phyloP scores from a whole-genome alignment of 2,797 vertebrate genomes.

The Tragopan temminckii region DNA sequence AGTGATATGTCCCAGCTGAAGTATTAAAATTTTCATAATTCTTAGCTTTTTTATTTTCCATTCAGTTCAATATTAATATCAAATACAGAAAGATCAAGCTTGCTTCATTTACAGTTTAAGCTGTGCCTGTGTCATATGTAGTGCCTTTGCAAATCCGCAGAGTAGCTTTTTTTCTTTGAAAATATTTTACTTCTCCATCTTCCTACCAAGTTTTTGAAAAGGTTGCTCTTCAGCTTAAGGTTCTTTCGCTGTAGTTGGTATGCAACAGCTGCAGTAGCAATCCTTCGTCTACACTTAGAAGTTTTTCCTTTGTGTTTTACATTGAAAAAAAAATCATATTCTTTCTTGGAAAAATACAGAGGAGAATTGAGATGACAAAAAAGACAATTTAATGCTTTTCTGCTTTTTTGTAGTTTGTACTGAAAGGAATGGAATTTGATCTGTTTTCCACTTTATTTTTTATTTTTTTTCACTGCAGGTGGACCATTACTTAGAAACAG shows the following conservation, averaged over 20 bases:
- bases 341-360: neutral
- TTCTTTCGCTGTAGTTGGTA: neutral
- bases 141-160: neutral
- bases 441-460: neutral
- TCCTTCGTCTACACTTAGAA: neutral
- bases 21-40: neutral
- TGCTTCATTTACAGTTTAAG: neutral
- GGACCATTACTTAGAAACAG: slow-evolving; percentile 66
- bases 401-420: neutral
- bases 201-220: slow-evolving; percentile 10
- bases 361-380: neutral
- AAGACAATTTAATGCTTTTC: neutral
- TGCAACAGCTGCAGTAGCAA: neutral
- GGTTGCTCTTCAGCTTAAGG: slow-evolving; percentile 2
- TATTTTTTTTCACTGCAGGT: slow-evolving; percentile 68
- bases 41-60: neutral
- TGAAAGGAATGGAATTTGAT: neutral
- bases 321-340: neutral
- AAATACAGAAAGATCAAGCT: neutral
- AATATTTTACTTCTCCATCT: slow-evolving; percentile 18
- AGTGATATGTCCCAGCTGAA: neutral
- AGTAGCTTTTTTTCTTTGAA: neutral
- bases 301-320: slow-evolving; percentile 10
- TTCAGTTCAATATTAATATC: neutral
- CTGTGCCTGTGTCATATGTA: neutral